These are phyloP conservation scores for Acromyrmex charruanus DNA, from an alignment of 1,140 invertebrate species.

Conservation along the genomic window DNA sequence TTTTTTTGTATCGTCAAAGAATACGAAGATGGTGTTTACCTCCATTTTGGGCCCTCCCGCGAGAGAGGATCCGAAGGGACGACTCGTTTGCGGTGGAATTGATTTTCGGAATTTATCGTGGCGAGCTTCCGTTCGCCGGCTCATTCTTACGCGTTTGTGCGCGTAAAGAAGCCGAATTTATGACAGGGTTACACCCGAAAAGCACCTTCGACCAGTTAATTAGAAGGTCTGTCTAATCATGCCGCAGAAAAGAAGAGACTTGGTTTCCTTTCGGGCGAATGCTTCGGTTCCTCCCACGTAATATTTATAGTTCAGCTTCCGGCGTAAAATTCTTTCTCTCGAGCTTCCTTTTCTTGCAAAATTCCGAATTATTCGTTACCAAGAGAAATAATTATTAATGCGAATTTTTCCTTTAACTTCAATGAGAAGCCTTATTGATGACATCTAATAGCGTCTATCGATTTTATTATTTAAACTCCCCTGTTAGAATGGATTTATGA, in stretches of 20 bases:
- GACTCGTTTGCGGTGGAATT: slow-evolving; percentile 77
- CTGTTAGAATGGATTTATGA: not conserved
- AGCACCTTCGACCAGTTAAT: slow-evolving; percentile 81
- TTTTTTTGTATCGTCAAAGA: slow-evolving; percentile 57
- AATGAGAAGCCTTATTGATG: not conserved
- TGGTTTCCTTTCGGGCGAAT: slow-evolving; percentile 69
- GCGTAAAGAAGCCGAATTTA: slow-evolving; percentile 84
- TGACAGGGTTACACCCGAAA: slow-evolving; percentile 79
- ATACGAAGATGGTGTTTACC: slow-evolving; percentile 28
- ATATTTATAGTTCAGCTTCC: slow-evolving; percentile 62
- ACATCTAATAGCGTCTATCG: not conserved
- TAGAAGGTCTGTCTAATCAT: slow-evolving; percentile 82
- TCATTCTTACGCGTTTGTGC: slow-evolving; percentile 57
- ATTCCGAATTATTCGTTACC: not conserved
- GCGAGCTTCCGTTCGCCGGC: slow-evolving; percentile 84
- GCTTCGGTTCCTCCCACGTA: slow-evolving; percentile 17
- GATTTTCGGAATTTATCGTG: slow-evolving; percentile 86
- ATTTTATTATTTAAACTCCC: not conserved
- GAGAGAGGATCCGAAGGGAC: slow-evolving; percentile 47
- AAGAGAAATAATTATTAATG: not conserved
- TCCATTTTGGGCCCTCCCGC: slow-evolving; percentile 17
- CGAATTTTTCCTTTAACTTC: not conserved
- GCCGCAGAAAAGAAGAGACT: slow-evolving; percentile 57
- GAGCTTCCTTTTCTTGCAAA: not conserved
- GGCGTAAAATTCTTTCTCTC: slow-evolving; percentile 54